Base-by-base conservation (phyloP, 2,113 vertebrate genomes). In the Aptenodytes forsteri region DNA sequence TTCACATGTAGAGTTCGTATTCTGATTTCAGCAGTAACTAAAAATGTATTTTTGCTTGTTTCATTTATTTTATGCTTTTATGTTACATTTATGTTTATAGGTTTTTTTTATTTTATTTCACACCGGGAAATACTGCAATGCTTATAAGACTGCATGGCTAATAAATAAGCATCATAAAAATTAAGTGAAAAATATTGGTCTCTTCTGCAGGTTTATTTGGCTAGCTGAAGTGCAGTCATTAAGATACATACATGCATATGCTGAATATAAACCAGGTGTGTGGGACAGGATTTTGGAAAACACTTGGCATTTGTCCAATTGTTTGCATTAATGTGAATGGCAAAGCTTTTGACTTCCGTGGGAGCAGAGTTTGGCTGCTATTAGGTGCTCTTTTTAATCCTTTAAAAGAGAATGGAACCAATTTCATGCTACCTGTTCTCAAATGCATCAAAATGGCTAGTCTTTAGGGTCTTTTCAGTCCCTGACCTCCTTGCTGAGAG, bases 371-470 rank as follows among this genome's bases (percentile, higher is more conserved):
- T 87, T 89, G 77, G 55, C 80, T 93, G 76, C 64, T 73, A 42
- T 46, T 56, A 38, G 47, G n/a, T 77, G 55, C 10, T 54, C 65
- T 61, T 47, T 81, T 42, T 44, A 42, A 85, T 82, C 56, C 30
- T 83, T 91, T 94, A 56, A 85, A 75, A 91, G n/a, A 79, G 19
- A 96, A 92, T 69, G 21, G 73, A 93, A 84, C 81, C 47, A 49
- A 84, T 93, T 89, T 95, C 58, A 56, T 89, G 50, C 69, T 87
- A 64, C 26, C 69, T 78, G 16, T 91, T 94, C 81, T 55, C 52
- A 82, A 94, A 73, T 67, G 72, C 50, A 34, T 79, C 65, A 64
- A 89, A 95, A 89, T 75, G 65, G 55, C n/a, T 78, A 34, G 29
- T 52, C 13, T 59, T 83, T 71, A 87, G 47, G 86, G 44, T 34